phyloP scores from a whole-genome alignment of 2,888 invertebrate genomes.

The Lasioglossum marginatum region DNA sequence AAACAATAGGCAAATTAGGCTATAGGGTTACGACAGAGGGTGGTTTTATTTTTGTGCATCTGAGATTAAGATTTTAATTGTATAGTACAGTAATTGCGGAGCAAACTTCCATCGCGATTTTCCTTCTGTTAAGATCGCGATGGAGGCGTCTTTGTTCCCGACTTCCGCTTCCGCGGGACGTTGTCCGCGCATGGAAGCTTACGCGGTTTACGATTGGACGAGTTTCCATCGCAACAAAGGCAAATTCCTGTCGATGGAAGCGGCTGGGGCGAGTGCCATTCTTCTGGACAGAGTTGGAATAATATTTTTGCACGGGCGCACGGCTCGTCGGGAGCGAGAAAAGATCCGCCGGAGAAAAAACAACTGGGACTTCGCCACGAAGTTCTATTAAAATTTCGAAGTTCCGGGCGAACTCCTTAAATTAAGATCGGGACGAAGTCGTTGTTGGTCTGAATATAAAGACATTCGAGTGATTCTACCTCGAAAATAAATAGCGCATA shows the following conservation, averaged over 20 bases:
- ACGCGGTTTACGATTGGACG: conserved; percentile 55
- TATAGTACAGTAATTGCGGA: conserved; percentile 67
- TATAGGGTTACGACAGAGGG: conserved; percentile 51
- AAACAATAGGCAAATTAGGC: conserved; percentile 7
- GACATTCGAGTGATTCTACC: background rate
- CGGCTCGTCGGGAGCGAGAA: conserved; percentile 10
- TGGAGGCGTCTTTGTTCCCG: conserved; percentile 33
- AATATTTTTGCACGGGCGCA: conserved; percentile 66
- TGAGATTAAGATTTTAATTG: conserved; percentile 78
- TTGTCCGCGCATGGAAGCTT: conserved; percentile 44
- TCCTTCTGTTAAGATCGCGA: conserved; percentile 41
- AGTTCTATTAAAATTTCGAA: background rate
- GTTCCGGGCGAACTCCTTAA: background rate
- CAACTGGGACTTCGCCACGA: background rate
- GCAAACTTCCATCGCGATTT: conserved; percentile 58
- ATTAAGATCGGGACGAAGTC: background rate
- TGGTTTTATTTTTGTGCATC: conserved; percentile 62
- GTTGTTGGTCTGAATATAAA: background rate
- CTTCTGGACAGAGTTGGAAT: conserved; percentile 57
- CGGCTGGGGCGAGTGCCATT: conserved; percentile 36
- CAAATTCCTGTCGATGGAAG: conserved; percentile 29
- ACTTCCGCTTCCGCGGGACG: conserved; percentile 28
- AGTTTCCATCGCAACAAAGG: conserved; percentile 45
- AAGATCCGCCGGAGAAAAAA: conserved; percentile 27
- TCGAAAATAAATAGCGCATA: background rate